Evolutionary conservation across 2,797 vertebrate species (phyloP).

Genomic region (Champsocephalus esox): DNA sequence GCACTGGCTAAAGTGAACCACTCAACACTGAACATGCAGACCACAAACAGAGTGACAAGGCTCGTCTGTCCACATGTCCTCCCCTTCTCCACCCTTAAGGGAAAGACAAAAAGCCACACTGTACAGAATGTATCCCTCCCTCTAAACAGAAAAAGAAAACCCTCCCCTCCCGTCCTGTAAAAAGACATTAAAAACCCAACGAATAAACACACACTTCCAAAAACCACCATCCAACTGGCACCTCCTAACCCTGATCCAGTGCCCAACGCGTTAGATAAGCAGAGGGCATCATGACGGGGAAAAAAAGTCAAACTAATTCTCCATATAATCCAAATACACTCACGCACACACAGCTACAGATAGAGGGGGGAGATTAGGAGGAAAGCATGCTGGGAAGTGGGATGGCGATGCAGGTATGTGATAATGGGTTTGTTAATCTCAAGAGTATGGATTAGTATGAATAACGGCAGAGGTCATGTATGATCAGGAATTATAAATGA

Average conservation of each 20-base stretch:
- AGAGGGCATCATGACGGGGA: slow-evolving; percentile 37
- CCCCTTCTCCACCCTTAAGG: slow-evolving; percentile 18
- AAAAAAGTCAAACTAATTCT: slow-evolving; percentile 67
- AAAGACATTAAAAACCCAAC: slow-evolving; percentile 46
- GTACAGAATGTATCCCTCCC: slow-evolving; percentile 39
- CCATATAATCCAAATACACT: slow-evolving; percentile 69
- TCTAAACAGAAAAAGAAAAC: not conserved
- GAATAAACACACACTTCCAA: slow-evolving; percentile 24
- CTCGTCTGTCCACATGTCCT: slow-evolving; percentile 18
- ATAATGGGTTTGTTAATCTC: slow-evolving; percentile 73
- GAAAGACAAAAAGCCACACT: not conserved
- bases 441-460: slow-evolving; percentile 52
- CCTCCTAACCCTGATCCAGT: slow-evolving; percentile 60
- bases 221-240: slow-evolving; percentile 59
- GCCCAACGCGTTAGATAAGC: slow-evolving; percentile 70
- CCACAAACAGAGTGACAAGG: slow-evolving; percentile 2
- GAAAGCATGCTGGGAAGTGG: slow-evolving; percentile 45
- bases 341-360: slow-evolving; percentile 46
- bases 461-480: slow-evolving; percentile 19
- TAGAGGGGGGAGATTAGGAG: slow-evolving; percentile 57
- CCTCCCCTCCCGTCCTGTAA: slow-evolving; percentile 42
- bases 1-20: slow-evolving; percentile 4
- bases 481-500: slow-evolving; percentile 4
- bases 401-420: slow-evolving; percentile 60
- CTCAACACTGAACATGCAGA: slow-evolving; percentile 16